phyloP scores from a whole-genome alignment of 2,113 vertebrate species.

The Ibidorhyncha struthersii region DNA sequence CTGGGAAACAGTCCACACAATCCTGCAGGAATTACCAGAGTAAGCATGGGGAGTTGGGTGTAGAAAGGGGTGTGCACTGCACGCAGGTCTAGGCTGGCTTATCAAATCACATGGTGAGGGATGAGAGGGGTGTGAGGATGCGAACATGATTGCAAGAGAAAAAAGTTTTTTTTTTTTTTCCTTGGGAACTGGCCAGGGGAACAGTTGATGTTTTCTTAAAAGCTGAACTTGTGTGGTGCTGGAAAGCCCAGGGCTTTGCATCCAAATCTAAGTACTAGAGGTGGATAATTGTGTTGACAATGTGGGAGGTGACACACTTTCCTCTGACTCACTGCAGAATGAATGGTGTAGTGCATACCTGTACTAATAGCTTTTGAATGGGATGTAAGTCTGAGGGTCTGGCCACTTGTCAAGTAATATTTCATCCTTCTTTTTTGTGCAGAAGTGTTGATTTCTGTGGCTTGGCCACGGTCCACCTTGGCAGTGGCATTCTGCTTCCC shows the following conservation, averaged over 20 bases:
- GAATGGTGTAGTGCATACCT: not conserved
- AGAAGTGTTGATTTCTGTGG: not conserved
- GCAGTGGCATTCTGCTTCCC: not conserved
- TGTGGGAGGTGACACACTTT: not conserved
- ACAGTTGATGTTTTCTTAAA: not conserved
- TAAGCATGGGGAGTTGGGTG: slow-evolving; percentile 68
- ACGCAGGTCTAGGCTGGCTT: not conserved
- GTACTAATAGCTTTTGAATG: not conserved
- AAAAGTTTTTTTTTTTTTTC: not conserved
- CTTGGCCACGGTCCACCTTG: not conserved
- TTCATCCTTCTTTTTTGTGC: not conserved
- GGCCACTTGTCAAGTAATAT: not conserved
- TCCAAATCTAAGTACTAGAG: not conserved
- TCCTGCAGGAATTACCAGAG: slow-evolving; percentile 90
- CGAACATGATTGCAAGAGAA: rapidly evolving
- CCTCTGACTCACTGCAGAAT: not conserved
- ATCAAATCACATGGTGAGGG: rapidly evolving
- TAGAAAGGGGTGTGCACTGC: not conserved
- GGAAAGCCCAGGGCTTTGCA: not conserved
- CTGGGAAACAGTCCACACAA: slow-evolving; percentile 93
- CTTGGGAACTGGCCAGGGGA: not conserved
- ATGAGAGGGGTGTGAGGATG: not conserved
- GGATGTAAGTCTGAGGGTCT: not conserved
- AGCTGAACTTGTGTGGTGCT: not conserved
- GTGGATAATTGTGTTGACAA: not conserved